Base-by-base conservation (phyloP, 2,113 vertebrate genomes). In the Rafetus swinhoei region DNA sequence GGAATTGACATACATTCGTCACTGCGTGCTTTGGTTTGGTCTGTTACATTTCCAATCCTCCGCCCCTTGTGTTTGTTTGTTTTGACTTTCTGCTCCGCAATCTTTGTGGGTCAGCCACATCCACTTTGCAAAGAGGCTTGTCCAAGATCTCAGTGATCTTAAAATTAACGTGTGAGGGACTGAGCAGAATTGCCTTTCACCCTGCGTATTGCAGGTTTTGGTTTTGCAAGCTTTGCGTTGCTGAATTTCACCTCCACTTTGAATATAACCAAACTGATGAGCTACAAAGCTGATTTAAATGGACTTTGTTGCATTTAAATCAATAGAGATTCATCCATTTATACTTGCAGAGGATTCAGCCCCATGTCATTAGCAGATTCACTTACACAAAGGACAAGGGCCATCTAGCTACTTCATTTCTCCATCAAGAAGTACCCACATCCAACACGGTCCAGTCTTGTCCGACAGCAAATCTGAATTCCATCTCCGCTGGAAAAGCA, bases 371-470 rank as follows among this genome's bases (percentile, higher is more conserved):
- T 53, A 56, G 13, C 35, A 32, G 2, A 19, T 25, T 9, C 55
- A 4, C 12, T 0, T 0, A 5, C 45, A 60, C 69, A 25, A 35
- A 35, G 12, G 59, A 27, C 27, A 29, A 25, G 53, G 14, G 53
- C 14, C 53, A 10, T 54, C 53, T 54, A 54, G 10, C 53, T 54
- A 54, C 53, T 35, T 55, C 60, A 50, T 32, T 53, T 24, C 69
- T 1, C 0, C 81, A 21, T 9, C 74, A 2, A 59, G 14, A 56
- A 3, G 3, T 56, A 81, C 72, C 52, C 84, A 39, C 53, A 87
- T 91, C 89, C 92, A 55, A 79, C 86, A 15, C 3, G 82, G 89
- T 55, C 89, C 60, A 62, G 57, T 56, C 29, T 82, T 57, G 57
- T 87, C 29, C 15, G 3, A 1, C 25, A 55, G 39, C 0, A 0